Evolutionary conservation across 2,888 invertebrate species (phyloP), one percentile per base, ranked within the genome.

Genomic region (Sceliomorpha sp.): DNA sequence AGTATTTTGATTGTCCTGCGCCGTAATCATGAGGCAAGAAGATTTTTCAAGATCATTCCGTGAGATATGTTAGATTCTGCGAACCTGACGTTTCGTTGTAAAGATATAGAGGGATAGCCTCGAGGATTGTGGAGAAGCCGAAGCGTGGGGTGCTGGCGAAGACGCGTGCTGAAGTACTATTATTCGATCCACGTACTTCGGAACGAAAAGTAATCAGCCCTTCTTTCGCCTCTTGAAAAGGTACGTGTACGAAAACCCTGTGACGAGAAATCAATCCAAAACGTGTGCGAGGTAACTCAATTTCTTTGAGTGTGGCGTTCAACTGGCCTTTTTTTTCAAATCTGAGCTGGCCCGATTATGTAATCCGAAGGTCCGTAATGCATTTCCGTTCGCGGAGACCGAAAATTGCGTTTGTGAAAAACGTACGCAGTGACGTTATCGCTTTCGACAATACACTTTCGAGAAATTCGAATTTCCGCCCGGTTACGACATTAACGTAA

Each of bases 121-220:
- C 37, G 37, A 66, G 59, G 59, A 48, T 67, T 67, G 53, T 67
- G 32, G 48, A 48, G 42, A 51, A 51, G 47, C n/a, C 15, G 45
- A 17, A 27, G 8, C 27, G 10, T 12, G 29, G n/a, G 44, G 37
- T 48, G 42, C 32, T 58, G 62, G 59, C 55, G 50, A 42, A 70
- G 60, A 60, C 55, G 64, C 64, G 59, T 59, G 62, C 50, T 63
- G 66, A 63, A 63, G 67, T 67, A 48, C 55, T 72, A 73, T 73
- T 75, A 83, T 83, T 82, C 82, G 74, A 80, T 83, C 59, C 82
- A 80, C 84, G 82, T 82, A 80, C 73, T 55, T 59, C 71, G 72
- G 79, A 82, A 82, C 77, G 83, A 81, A 80, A 83, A 80, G 79
- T 82, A 83, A 84, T 84, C 82, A 80, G 75, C 74, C 63, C 68